Base-by-base conservation (phyloP, 1,140 invertebrate species). In the Hesperophylax magnus region DNA sequence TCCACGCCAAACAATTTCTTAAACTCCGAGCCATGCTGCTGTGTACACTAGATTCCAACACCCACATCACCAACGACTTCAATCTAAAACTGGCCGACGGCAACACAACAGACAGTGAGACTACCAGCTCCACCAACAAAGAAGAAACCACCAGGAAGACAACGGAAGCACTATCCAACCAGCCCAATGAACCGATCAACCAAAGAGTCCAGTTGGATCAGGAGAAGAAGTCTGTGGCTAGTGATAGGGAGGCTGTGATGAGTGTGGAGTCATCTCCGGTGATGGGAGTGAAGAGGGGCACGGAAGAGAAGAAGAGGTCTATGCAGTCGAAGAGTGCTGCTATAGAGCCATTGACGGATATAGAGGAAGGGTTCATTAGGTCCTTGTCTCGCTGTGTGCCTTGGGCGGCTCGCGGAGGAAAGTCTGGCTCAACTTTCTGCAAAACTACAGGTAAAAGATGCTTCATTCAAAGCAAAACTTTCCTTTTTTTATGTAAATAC, bases 351-450 rank as follows among this genome's bases (percentile, higher is more conserved):
- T 69, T 89, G 77, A 88, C 87, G 53, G 87, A 87, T 18, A 86
- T 89, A 3, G 89, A 90, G 78, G 89, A 90, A 82, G 91, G 89
- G 0, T 95, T 94, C 85, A 93, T 95, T 1, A 91, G 97, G 8
- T 99, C 98, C 27, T 89, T 99, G 47, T 94, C 96, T 52, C 91
- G 95, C 75, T 99, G 97, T 87, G 93, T 97, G 22, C 94, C 95
- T 52, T 99, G 98, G 98, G 94, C 96, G 31, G 97, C 98, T 0
- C 91, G 94, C 79, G 98, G 98, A 58, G 98, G 98, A 15, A 99
- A 99, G 89, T 99, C 97, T 14, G 98, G 98, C 1, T 98, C 97
- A 27, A 93, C 94, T 14, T 99, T 99, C 89, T 97, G 95, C 86
- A 99, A 99, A 91, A 99, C 97, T 18, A 91, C 93, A 88, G 95